Evolutionary conservation across 2,888 invertebrate species (phyloP), one percentile per base, ranked within the genome.

Genomic region (Aphelenchoides bicaudatus): DNA sequence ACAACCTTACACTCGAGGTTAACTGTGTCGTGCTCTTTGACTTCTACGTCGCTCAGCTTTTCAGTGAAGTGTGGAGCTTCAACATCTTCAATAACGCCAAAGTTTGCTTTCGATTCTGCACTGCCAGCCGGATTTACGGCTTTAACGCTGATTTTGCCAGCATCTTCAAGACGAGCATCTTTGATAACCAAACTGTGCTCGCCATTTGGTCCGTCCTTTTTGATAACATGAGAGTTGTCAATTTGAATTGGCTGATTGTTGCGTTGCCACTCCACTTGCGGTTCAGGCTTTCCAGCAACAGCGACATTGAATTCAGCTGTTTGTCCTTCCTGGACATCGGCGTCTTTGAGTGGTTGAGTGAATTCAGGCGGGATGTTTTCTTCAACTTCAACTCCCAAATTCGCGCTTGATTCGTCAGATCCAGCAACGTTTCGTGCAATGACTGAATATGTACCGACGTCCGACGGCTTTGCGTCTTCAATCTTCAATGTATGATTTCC

Each of bases 91-190:
- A 67, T 62, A 6, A 74, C 67, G 3, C 66, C 74, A 58, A 74
- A 66, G 27, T 49, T 54, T 5, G 67, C 67, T 27, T 48, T 59
- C 5, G 71, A 68, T 49, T 68, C 69, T 25, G 67, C 73, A 25
- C 65, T 62, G n/a, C 94, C 94, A 80, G 89, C 85, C 67, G 87
- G 86, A 79, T 94, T 94, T 47, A 87, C 86, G 0, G 93, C 93
- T 1, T 93, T 91, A 77, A 93, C 93, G 0, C 91, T 91, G 80
- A 94, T 94, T 25, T 91, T 84, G 0, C 96, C 96, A 3, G 91
- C 91, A 80, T 96, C 94, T 79, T 91, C 91, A 0, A 90, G 90
- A 77, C 87, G 88, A 6, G 92, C 92, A 77, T 92, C 91, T 79
- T 91, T 90, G 82, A 96, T 90, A n/a, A 91, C 89, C 59, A 96